A percentile compares a stretch with the other conserved stretches of the same genome.
Evolutionary conservation across 2,113 vertebrate genomes (phyloP).

Genomic region (Tachysurus vachellii): DNA sequence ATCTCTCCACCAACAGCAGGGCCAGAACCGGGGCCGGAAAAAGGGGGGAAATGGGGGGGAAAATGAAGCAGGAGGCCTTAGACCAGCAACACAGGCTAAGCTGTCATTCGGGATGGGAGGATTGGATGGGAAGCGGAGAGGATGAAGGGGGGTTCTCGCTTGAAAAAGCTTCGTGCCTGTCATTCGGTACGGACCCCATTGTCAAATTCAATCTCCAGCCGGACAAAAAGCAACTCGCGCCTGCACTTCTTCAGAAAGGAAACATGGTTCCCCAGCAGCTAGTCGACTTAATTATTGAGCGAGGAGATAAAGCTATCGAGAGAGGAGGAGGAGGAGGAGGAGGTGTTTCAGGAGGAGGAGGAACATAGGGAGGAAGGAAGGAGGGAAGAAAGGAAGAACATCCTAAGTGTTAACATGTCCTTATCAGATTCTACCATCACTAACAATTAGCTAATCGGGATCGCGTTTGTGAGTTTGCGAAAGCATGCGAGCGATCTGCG

Average conservation of each 20-base stretch:
- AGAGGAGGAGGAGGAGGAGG: slow-evolving; percentile 35
- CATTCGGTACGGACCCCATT: slow-evolving; percentile 61
- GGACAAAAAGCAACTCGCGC: slow-evolving; percentile 61
- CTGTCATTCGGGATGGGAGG: slow-evolving; percentile 31
- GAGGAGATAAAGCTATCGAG: slow-evolving; percentile 46
- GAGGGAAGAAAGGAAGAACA: slow-evolving; percentile 21
- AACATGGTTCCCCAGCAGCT: slow-evolving; percentile 33
- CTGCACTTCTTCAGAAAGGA: slow-evolving; percentile 50
- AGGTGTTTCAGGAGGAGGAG: neutral
- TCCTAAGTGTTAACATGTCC: neutral
- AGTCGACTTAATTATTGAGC: slow-evolving; percentile 48
- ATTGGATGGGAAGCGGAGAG: slow-evolving; percentile 22
- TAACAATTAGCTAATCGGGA: neutral
- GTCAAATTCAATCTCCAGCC: slow-evolving; percentile 67
- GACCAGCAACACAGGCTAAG: slow-evolving; percentile 39
- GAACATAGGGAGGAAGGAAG: neutral
- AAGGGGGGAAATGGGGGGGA: slow-evolving; percentile 27
- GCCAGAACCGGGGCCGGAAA: slow-evolving; percentile 52
- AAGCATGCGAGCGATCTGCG: neutral
- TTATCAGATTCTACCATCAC: neutral
- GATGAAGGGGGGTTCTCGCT: slow-evolving; percentile 7
- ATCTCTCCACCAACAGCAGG: slow-evolving; percentile 74
- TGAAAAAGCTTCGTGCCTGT: slow-evolving; percentile 54
- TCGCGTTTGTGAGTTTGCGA: neutral
- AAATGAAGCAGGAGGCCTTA: slow-evolving; percentile 48